Base-by-base conservation (phyloP, 64 coral and sea anemone genomes). In the Montipora sp. region DNA sequence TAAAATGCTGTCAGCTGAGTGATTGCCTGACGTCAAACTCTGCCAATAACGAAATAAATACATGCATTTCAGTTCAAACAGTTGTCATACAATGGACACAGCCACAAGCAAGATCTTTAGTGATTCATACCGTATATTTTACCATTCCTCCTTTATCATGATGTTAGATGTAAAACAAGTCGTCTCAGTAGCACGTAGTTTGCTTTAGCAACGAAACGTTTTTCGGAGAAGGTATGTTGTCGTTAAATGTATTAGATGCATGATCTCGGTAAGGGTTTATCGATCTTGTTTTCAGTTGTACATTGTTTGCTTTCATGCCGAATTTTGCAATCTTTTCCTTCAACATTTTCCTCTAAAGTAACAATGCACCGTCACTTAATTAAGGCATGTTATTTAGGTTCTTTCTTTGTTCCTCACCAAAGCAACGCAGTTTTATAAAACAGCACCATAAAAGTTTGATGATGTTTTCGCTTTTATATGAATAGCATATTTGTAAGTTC, bases 21-120 rank as follows among this genome's bases (percentile, higher is more conserved):
- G 65, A 48, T n/a, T 46, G 61, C 8, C 65, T 85, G 82, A 85
- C 82, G 82, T 85, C 82, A 85, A 48, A 71, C 61, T 5, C 13
- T 44, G 18, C 19, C 46, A 61, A 51, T 50, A 48, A 14, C 22
- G 59, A 27, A 12, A 36, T 36, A 36, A 67, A 68, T 63, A 63
- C 9, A 63, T 63, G 67, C 46, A 50, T 85, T 11, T 6, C 53
- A 18, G 48, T 72, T 49, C 65, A 85, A 71, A 15, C 16, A 49
- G 65, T 22, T 71, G 82, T 85, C 82, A 71, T 48, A 18, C 36
- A 11, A 59, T 2, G 16, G 47, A 47, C 13, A 78, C 49, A 15
- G 18, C 16, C 75, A n/a, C 47, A 15, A 6, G 45, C 47, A 15
- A 6, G 45, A 7, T 78, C 47, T 19, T 78, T 5, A 78, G 47